Evolutionary conservation across 2,888 invertebrate genomes (phyloP).

Genomic region (Limnephilus auricula): DNA sequence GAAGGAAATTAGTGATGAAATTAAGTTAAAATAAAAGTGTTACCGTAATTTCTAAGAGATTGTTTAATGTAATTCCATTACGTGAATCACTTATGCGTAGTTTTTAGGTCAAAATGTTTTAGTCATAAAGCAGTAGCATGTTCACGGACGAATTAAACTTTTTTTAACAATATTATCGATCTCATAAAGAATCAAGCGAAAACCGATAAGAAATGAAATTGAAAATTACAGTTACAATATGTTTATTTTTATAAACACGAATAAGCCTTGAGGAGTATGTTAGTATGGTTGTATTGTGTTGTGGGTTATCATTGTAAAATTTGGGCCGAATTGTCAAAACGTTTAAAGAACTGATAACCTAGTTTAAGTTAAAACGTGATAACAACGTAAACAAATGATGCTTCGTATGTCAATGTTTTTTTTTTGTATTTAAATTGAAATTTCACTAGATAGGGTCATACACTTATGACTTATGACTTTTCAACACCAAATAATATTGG

Average conservation of each 20-base stretch:
- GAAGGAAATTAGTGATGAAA: neutral
- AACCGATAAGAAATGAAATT: neutral
- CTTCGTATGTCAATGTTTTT: neutral
- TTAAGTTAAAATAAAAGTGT: neutral
- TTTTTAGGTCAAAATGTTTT: neutral
- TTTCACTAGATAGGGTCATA: neutral
- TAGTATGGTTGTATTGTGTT: too few species aligned
- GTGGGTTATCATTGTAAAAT: neutral
- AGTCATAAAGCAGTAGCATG: neutral
- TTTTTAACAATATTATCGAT: neutral
- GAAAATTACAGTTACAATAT: neutral
- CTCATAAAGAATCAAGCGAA: neutral
- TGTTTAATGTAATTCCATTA: neutral
- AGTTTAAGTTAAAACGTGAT: slow-evolving; percentile 6
- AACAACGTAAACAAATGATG: slow-evolving; percentile 17
- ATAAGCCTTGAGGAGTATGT: neutral
- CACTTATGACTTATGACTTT: neutral
- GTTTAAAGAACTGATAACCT: slow-evolving; percentile 18
- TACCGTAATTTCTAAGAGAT: too few species aligned
- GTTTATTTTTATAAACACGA: neutral
- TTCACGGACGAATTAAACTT: neutral
- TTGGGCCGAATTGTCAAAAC: slow-evolving; percentile 25
- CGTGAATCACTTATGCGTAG: neutral
- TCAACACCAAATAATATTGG: neutral
- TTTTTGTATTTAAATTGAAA: neutral